phyloP scores from a whole-genome alignment of 2,888 invertebrate species.

The Himalopsyche tibetana region DNA sequence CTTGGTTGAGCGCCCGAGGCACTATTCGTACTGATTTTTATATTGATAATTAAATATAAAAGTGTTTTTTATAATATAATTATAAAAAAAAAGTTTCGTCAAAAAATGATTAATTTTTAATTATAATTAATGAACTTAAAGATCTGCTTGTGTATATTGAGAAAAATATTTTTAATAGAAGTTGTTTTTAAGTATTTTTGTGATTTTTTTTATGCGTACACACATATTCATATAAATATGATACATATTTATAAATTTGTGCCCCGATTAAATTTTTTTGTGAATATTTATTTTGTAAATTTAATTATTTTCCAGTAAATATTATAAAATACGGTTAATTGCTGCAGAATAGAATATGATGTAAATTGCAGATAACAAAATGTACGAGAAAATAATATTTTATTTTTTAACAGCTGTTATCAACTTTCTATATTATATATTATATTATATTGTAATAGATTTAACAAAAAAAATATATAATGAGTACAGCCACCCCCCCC shows the following conservation, averaged over 20 bases:
- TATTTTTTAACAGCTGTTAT: conserved; percentile 47
- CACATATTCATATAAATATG: not conserved
- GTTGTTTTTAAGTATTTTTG: conserved; percentile 43
- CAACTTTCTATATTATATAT: conserved; percentile 45
- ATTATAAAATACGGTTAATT: conserved; percentile 9
- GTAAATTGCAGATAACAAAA: conserved; percentile 26
- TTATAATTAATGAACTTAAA: conserved; percentile 32
- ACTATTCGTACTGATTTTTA: conserved; percentile 43
- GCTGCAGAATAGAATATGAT: not conserved
- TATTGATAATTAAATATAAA: conserved; percentile 43
- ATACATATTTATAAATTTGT: conserved; percentile 12
- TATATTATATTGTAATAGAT: conserved; percentile 45
- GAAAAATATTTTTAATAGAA: conserved; percentile 41
- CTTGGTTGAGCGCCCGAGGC: conserved; percentile 38
- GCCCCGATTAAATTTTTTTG: not conserved
- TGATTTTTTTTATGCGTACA: conserved; percentile 42
- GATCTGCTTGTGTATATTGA: conserved; percentile 40
- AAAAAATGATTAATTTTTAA: conserved; percentile 41
- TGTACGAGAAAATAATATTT: conserved; percentile 37
- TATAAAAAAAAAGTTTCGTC: conserved; percentile 39
- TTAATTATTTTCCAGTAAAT: conserved; percentile 12
- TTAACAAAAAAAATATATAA: conserved; percentile 29
- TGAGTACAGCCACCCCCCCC: not conserved
- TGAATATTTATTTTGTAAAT: conserved; percentile 36
- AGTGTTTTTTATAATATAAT: conserved; percentile 41